Evolutionary conservation across 2,888 invertebrate genomes (phyloP).

Genomic region (Chloroclysta siterata): DNA sequence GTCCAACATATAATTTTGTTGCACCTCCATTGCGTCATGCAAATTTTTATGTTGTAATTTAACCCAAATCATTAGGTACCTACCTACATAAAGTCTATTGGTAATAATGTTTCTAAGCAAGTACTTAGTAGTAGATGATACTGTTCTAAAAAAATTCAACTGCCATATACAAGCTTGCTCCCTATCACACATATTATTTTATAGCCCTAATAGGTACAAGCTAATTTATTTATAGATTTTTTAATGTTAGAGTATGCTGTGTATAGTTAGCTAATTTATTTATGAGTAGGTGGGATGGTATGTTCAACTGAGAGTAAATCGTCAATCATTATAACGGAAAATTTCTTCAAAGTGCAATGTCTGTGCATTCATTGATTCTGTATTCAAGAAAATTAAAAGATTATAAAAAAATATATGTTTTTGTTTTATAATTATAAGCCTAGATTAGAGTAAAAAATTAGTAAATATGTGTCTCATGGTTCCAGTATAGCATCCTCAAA

Average conservation of each 20-base stretch:
- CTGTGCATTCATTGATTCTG: conserved; percentile 61
- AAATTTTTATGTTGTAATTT: not conserved
- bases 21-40: too few relatives aligned
- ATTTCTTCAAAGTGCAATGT: conserved; percentile 55
- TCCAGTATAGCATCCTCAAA: too few relatives aligned
- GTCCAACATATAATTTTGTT: not conserved
- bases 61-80: not conserved
- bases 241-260: conserved; percentile 51
- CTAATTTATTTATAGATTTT: conserved; percentile 36
- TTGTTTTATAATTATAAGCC: conserved; percentile 12
- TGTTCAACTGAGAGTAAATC: conserved; percentile 58
- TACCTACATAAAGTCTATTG: not conserved
- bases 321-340: conserved; percentile 56
- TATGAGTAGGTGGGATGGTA: conserved; percentile 65
- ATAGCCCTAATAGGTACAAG: conserved; percentile 30
- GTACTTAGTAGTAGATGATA: not conserved
- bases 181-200: conserved; percentile 14
- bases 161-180: conserved; percentile 17
- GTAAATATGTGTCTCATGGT: too few relatives aligned
- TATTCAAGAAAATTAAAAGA: conserved; percentile 70
- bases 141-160: not conserved
- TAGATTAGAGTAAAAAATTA: not conserved
- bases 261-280: conserved; percentile 78
- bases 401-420: conserved; percentile 52
- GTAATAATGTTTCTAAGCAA: too few relatives aligned